Evolutionary conservation across 2,888 invertebrate genomes (phyloP), one percentile per base, ranked within the genome.

Genomic region (Plusia festucae): DNA sequence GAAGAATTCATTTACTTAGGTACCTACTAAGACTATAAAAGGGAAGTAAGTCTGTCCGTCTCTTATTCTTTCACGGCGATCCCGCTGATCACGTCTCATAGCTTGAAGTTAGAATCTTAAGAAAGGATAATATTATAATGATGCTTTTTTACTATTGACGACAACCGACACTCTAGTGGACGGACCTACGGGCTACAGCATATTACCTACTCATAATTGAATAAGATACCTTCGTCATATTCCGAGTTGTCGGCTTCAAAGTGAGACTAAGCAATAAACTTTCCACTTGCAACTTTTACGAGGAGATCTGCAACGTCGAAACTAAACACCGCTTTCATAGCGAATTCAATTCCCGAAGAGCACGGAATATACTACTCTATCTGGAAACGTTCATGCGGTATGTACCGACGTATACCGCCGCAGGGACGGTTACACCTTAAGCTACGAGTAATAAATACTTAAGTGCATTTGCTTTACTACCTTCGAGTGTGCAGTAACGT

Each of bases 361-460:
- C n/a, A 18, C 11, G n/a, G 22, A 53, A 57, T 46, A 20, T 13
- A 40, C 54, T 20, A n/a, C 8, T 18, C 13, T 49, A 52, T 32
- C 22, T 16, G 52, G 20, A 32, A 64, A 57, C 52, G 49, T 20
- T 30, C 54, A 34, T 40, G 27, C 24, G 20, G 24, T 54, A n/a
- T 9, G 27, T 54, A 46, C 51, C 58, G 55, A n/a, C 20, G 15
- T 30, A 30, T 27, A 63, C 53, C 22, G 7, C 6, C 15, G 11
- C 11, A 22, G 52, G 46, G 27, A 68, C 11, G 44, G 27, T 27
- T 20, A 34, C 30, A 53, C 60, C 16, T 46, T 40, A 68, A 7
- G 7, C 27, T 5, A 16, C 34, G 74, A 53, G 34, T 56, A 60
- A 68, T 74, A 59, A 59, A 73, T 68, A 74, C 74, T 60, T 20